Evolutionary conservation across 1,140 invertebrate species (phyloP), one percentile per base, ranked within the genome.

Genomic region (Ceratina australensis): DNA sequence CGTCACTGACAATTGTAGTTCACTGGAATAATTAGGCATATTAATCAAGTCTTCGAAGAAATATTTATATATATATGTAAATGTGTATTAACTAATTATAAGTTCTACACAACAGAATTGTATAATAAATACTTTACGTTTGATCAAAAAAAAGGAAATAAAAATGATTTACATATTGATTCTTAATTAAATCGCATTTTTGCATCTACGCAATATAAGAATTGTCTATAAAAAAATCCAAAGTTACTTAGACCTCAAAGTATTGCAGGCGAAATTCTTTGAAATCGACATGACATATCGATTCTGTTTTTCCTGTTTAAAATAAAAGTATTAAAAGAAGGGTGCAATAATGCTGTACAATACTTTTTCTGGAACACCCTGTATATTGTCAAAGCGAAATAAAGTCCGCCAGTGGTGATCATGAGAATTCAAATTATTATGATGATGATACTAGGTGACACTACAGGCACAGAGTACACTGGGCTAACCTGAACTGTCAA

Each of bases 401-500:
- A n/a, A n/a, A n/a, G n/a, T n/a, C n/a, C n/a, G n/a, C n/a, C n/a
- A n/a, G n/a, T n/a, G n/a, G n/a, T n/a, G 5, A 42, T 10, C 0
- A 42, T 42, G 3, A 3, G 28, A 78, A 57, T 4, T 20, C n/a
- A n/a, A n/a, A n/a, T n/a, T n/a, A n/a, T 63, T 63, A 64, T 3
- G 2, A 42, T 56, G 26, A n/a, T 26, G 22, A 66, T 66, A 10
- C 2, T 66, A 74, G 72, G 42, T 67, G 59, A 13, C 63, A 67
- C 63, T 57, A 67, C 22, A 28, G 47, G 22, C 57, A 18, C 8
- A 12, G 12, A 3, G 15, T 7, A 65, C 8, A 76, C 33, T 42
- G 15, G 57, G 26, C 8, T 83, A 78, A 82, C 75, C 74, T 82
- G 65, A 82, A 59, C 63, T 83, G 75, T 83, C 69, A 83, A 78